Conservation (phyloP, 2,888 invertebrate species). For the Caenorhabditis sulstoni region DNA sequence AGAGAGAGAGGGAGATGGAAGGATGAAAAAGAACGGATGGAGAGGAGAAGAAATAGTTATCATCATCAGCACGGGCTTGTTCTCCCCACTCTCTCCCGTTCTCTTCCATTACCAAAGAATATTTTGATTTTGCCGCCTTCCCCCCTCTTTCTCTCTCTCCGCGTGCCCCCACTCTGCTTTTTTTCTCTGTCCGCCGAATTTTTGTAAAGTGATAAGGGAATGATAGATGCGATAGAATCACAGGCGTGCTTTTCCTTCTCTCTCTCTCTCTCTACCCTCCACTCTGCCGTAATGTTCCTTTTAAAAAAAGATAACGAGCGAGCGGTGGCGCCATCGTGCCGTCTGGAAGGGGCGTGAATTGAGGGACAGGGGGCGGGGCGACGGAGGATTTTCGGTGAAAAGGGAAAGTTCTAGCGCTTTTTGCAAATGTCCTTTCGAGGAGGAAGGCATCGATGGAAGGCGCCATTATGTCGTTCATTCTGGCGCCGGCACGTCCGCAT, state of each 20-base stretch:
- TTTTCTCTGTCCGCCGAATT: constrained; percentile 11
- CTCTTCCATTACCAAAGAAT: no score
- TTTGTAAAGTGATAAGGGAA: constrained; percentile 29
- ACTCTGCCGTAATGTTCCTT: constrained; percentile 3
- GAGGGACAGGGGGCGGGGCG: constrained; percentile 11
- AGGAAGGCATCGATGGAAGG: constrained; percentile 12
- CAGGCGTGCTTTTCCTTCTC: background rate
- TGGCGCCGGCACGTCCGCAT: constrained; percentile 45
- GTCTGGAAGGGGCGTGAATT: constrained; percentile 14
- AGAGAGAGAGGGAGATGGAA: no score
- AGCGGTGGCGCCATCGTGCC: background rate
- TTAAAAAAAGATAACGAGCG: background rate
- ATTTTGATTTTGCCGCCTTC: background rate
- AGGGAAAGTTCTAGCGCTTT: constrained; percentile 26
- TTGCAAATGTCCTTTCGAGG: constrained; percentile 30
- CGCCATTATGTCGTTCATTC: constrained; percentile 50
- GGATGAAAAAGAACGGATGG: no score
- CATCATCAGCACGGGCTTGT: no score
- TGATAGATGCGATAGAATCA: constrained; percentile 10
- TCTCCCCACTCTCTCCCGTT: no score
- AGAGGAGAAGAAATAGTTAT: no score
- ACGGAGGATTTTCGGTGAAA: constrained; percentile 5
- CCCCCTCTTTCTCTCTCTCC: background rate
- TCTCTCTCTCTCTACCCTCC: no score
- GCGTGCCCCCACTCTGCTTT: constrained; percentile 1